Base-by-base conservation (phyloP, 2,113 vertebrate genomes). In the Eleginops maclovinus region DNA sequence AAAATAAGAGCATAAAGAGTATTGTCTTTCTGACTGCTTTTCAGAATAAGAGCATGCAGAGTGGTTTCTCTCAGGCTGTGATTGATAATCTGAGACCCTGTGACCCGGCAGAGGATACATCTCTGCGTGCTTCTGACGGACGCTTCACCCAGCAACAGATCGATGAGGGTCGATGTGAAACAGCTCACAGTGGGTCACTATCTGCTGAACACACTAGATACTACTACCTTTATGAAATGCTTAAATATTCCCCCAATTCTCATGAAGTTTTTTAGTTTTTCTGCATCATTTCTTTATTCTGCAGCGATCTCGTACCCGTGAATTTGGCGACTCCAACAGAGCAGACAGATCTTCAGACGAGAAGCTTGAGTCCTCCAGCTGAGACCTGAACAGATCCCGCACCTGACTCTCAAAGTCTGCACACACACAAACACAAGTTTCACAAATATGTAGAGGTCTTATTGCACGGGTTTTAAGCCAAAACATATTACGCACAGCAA, bases 371-470 rank as follows among this genome's bases (percentile, higher is more conserved):
- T 93, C 93, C 46, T 95, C 90, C 80, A 94, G 56, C 41, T 95
- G 95, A 80, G 93, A 31, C 67, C 82, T 89, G 83, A 98, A 95
- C 28, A 96, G 90, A 65, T 93, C 95, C 87, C 88, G 93, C 77
- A 95, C 92, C 88, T 94, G 89, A 36, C 86, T 92, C 86, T 96
- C 61, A 17, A 97, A 96, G 83, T 98, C 97, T 99, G 62, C 14
- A 28, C 21, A 65, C 9, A 72, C 36, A 73, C 12, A 68, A 21
- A 68, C 19, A 62, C 26, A 47, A 24, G 10, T 28, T 2, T 7
- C 9, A 14, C 10, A n/a, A n/a, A n/a, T n/a, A n/a, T n/a, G n/a
- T n/a, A n/a, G n/a, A n/a, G n/a, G n/a, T n/a, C n/a, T n/a, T n/a
- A n/a, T n/a, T n/a, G n/a, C n/a, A n/a, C n/a, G n/a, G n/a, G n/a